Conservation (phyloP, 1,140 invertebrate species). For the Neoseiulus cucumeris region DNA sequence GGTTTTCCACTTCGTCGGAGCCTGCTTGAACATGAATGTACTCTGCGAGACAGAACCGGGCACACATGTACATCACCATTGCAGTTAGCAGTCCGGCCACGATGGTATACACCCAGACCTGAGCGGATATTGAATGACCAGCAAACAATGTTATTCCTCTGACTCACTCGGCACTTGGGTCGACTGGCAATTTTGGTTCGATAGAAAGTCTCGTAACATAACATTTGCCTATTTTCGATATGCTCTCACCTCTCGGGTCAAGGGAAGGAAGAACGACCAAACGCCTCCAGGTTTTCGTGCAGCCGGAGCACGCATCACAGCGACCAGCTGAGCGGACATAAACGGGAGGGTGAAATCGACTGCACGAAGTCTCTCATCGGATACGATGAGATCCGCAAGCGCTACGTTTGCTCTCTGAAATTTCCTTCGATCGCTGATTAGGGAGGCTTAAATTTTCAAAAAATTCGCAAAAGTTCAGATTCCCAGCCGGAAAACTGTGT, state of each 20-base stretch:
- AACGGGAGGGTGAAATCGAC: conserved; percentile 91
- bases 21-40: not conserved
- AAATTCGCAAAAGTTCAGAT: too few species aligned
- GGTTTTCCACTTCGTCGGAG: conserved; percentile 1
- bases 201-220: too few species aligned
- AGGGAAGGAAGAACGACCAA: not conserved
- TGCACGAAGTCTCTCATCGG: conserved; percentile 63
- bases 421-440: not conserved
- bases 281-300: not conserved
- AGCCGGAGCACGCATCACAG: not conserved
- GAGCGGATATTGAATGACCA: too few species aligned
- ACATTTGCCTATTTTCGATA: too few species aligned
- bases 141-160: too few species aligned
- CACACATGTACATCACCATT: not conserved
- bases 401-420: conserved; percentile 57
- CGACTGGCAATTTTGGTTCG: too few species aligned
- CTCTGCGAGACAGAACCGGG: not conserved
- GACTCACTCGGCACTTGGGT: too few species aligned
- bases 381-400: conserved; percentile 80
- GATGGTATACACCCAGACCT: not conserved
- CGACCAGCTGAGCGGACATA: conserved; percentile 46
- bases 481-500: too few species aligned
- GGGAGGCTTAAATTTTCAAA: too few species aligned
- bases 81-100: not conserved
- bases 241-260: conserved; percentile 3